Base-by-base conservation (phyloP, 2,888 invertebrate genomes). In the Nycteola revayana region DNA sequence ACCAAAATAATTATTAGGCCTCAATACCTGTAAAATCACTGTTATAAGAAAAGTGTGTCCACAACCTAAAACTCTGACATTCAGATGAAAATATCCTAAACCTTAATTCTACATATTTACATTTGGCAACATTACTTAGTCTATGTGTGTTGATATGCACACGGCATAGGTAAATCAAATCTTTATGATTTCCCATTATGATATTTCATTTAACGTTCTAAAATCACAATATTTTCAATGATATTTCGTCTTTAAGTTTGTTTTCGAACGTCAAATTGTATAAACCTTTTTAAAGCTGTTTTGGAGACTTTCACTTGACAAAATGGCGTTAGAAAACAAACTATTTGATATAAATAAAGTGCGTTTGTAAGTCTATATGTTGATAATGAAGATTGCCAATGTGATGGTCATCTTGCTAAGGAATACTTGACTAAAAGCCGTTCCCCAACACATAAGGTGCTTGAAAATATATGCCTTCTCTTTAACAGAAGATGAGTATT, bases 51-150 rank as follows among this genome's bases (percentile, higher is more conserved):
- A 37, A 32, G 55, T 69, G 75, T 75, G 75, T 64, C 65, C 79
- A 75, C 79, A 76, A 62, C 69, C 66, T 71, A 70, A 60, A 52
- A 54, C 42, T 60, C 54, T 60, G 71, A 78, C 76, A 72, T 70
- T 57, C 60, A 76, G 71, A 76, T 55, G 62, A 73, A 66, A 71
- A 66, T 45, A 48, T 41, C 35, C 37, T 48, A 53, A 18, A 28
- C 47, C n/a, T 48, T 61, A 66, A 25, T 28, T 22, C 40, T 56
- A 49, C 27, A 41, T 49, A 84, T 84, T 72, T 84, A 86, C 86
- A 85, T 87, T 87, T 87, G 87, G 87, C 87, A 87, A 81, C 78
- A 70, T 75, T 55, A 61, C 80, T 85, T 84, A 86, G 64, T 71
- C 83, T 86, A 86, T 70, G 70, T 71, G 74, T 76, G 74, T 69